Base-by-base conservation (phyloP, 23 tunicate species). In the Aplidium turbinatum region DNA sequence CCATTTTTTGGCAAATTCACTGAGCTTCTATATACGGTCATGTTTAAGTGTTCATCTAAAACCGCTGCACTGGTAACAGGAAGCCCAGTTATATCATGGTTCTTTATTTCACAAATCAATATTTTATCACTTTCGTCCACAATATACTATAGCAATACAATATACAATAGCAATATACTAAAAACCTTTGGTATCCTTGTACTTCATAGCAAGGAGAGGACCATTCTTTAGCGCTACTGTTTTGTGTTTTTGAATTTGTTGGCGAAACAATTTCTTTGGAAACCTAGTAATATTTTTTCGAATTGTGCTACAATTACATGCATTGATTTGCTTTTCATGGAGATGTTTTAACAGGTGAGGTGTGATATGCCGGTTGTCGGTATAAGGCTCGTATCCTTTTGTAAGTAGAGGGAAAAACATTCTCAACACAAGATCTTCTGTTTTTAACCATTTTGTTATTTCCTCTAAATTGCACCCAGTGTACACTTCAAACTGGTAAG, bases 301-400 rank as follows among this genome's bases (percentile, higher is more conserved):
- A 38, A 38, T 38, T 29, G 67, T 60, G 36, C 67, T 38, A 60
- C 67, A 60, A n/a, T n/a, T n/a, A n/a, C n/a, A n/a, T 29, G 67
- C 67, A 31, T 60, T 60, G 7, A 38, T 26, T 60, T 29, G 67
- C 38, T 60, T 60, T 9, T 29, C 67, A 26, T 60, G 67, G 7
- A 29, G 36, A 38, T 60, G 5, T 38, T 29, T 60, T n/a, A 60
- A 22, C 36, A 60, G 35, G 31, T 60, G 67, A 4, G 67, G 35
- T 22, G 67, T 29, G 4, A 25, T 54, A 54, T 54, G 21, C 60
- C 60, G 21, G 23, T 54, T 54, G 60, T 54, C 60, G 24, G 21
- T 54, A n/a, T 54, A 60, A 60, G 31, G 67, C 67, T 60, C 67
- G 19, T 60, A 60, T 60, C 67, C 36, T 60, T 60, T 60, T 36